These are phyloP conservation scores for Apis mellifera DNA, from an alignment of 1,140 invertebrate genomes.

Conservation along the genomic window DNA sequence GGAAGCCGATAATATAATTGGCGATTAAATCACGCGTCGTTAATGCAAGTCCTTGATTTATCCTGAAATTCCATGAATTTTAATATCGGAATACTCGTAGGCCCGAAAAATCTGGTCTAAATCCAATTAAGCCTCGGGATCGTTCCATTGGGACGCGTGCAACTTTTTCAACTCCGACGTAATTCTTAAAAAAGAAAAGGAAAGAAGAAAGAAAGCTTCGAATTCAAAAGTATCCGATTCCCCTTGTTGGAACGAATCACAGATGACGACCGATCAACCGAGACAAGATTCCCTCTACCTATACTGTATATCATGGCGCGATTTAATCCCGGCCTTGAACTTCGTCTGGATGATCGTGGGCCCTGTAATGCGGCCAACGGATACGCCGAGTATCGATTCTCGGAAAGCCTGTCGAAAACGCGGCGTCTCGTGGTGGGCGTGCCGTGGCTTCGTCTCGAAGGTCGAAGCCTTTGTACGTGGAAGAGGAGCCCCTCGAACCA, in stretches of 20 bases:
- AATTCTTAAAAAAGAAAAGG: neutral
- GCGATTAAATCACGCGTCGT: neutral
- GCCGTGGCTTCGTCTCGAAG: conserved; percentile 34
- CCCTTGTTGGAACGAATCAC: neutral
- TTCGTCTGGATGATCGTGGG: neutral
- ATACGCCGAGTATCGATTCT: conserved; percentile 42
- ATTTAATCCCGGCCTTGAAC: conserved; percentile 36
- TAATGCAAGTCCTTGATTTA: neutral
- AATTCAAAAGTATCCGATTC: neutral
- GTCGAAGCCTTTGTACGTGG: conserved; percentile 52
- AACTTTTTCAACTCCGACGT: neutral
- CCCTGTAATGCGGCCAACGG: conserved; percentile 24
- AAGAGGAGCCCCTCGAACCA: conserved; percentile 25
- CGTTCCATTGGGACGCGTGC: neutral
- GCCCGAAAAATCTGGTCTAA: neutral
- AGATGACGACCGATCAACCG: neutral
- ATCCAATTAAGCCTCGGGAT: neutral
- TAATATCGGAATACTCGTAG: neutral
- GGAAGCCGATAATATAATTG: neutral
- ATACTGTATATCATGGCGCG: neutral
- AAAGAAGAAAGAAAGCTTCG: neutral
- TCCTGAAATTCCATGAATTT: conserved; percentile 3
- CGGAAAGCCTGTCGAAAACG: conserved; percentile 40
- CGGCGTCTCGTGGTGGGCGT: conserved; percentile 37
- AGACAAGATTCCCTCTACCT: neutral